Percentiles rank a stretch among this genome's conserved stretches.
phyloP scores from a whole-genome alignment of 2,888 invertebrate species.

The Rhorus exstirpatorius region DNA sequence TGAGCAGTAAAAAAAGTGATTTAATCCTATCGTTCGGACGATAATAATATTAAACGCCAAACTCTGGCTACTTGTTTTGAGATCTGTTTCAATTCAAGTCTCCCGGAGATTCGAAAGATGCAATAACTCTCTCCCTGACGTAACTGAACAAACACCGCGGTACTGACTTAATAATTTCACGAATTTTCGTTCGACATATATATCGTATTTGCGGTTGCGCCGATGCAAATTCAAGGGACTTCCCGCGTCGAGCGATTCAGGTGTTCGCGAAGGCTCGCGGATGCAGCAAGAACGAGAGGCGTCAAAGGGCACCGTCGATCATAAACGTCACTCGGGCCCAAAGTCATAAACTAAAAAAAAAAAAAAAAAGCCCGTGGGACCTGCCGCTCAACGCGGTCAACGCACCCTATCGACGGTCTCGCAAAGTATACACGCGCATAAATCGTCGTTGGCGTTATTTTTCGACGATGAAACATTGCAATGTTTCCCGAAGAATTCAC shows the following conservation, averaged over 20 bases:
- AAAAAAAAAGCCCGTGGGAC: constrained; percentile 78
- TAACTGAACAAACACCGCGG: not conserved
- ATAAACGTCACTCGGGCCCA: constrained; percentile 83
- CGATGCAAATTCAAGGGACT: constrained; percentile 55
- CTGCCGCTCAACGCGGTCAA: constrained; percentile 68
- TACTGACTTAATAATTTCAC: not conserved
- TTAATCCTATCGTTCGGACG: not conserved
- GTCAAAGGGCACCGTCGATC: constrained; percentile 81
- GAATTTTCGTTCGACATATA: not conserved
- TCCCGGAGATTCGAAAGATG: too few species aligned
- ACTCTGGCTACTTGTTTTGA: too few species aligned
- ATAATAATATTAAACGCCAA: not conserved
- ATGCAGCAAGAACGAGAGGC: constrained; percentile 59
- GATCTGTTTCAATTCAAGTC: too few species aligned
- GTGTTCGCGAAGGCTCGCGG: constrained; percentile 61
- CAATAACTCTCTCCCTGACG: not conserved
- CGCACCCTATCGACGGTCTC: constrained; percentile 60
- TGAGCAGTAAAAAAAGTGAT: too few species aligned
- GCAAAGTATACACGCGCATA: too few species aligned
- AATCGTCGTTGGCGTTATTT: constrained; percentile 11
- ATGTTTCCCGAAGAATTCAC: too few species aligned
- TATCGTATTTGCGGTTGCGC: constrained; percentile 33
- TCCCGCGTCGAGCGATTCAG: constrained; percentile 13
- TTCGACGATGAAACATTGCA: too few species aligned
- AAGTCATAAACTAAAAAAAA: constrained; percentile 83